A percentile compares a stretch with the other conserved stretches of the same genome.
These are phyloP conservation scores for Raphicerus campestris DNA, from an alignment of 2,113 vertebrate genomes.

Conservation along the genomic window DNA sequence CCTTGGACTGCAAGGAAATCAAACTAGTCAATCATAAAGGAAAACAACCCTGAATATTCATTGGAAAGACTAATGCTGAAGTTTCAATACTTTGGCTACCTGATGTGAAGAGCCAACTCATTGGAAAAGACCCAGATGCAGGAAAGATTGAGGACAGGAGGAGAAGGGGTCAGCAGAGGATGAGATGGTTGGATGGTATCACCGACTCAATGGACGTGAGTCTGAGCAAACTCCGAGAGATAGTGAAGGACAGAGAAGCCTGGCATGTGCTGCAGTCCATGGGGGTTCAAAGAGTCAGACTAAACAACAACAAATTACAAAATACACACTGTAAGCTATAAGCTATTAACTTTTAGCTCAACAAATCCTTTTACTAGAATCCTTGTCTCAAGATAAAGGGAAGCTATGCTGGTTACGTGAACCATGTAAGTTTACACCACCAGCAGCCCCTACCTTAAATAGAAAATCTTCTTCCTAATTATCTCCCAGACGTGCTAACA, in stretches of 20 bases:
- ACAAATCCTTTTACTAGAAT: background rate
- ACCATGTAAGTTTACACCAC: background rate
- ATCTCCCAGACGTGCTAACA: background rate
- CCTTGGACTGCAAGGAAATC: background rate
- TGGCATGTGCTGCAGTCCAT: background rate
- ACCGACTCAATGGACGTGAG: rapidly evolving
- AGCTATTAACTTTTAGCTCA: background rate
- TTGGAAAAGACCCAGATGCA: background rate
- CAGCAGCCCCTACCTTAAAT: background rate
- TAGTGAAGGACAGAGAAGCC: background rate
- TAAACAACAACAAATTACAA: background rate
- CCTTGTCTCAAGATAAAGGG: background rate
- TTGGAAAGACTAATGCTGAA: background rate
- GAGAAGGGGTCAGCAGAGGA: background rate
- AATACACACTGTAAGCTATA: background rate
- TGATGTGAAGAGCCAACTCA: background rate
- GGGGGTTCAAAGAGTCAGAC: background rate
- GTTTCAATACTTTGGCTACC: background rate
- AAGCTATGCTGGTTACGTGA: background rate
- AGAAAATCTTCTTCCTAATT: background rate
- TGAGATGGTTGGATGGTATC: background rate
- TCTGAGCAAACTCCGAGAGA: background rate
- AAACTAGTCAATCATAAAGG: background rate
- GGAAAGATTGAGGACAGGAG: background rate
- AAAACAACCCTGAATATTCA: background rate